Evolutionary conservation across 2,888 invertebrate genomes (phyloP).

Genomic region (Labia minor): DNA sequence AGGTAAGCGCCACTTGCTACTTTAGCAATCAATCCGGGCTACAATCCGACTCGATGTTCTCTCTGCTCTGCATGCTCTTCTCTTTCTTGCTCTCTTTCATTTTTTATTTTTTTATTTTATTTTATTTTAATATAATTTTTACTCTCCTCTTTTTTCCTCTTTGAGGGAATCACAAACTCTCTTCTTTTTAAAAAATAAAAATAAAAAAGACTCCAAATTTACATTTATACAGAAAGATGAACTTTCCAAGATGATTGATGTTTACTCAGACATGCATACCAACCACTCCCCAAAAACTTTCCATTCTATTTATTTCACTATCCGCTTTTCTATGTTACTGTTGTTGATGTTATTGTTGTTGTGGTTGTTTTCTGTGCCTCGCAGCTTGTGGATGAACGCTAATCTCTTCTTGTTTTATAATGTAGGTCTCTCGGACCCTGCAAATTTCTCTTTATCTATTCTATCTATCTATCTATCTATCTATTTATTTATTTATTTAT

Average conservation of each 20-base stretch:
- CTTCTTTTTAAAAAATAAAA: not conserved
- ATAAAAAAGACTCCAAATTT: not conserved
- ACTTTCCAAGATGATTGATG: too few species aligned
- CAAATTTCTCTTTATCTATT: constrained; percentile 13
- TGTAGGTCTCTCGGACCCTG: constrained; percentile 23
- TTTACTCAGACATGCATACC: too few species aligned
- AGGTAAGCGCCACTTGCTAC: not conserved
- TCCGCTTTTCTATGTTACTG: constrained; percentile 17
- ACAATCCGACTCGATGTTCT: not conserved
- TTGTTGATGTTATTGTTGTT: too few species aligned
- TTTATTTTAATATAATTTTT: too few species aligned
- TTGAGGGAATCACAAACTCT: not conserved
- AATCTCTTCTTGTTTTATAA: constrained; percentile 18
- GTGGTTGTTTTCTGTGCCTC: constrained; percentile 26
- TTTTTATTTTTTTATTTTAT: not conserved
- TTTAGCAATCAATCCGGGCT: not conserved
- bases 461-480: not conserved
- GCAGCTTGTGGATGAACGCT: constrained; percentile 22
- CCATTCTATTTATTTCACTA: constrained; percentile 15
- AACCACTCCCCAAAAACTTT: not conserved
- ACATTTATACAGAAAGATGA: not conserved
- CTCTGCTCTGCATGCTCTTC: constrained; percentile 8
- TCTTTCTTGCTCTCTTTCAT: too few species aligned
- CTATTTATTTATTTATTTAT: too few species aligned
- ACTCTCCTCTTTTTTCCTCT: not conserved